phyloP scores from a whole-genome alignment of 2,888 invertebrate genomes.

The Arctia plantaginis region DNA sequence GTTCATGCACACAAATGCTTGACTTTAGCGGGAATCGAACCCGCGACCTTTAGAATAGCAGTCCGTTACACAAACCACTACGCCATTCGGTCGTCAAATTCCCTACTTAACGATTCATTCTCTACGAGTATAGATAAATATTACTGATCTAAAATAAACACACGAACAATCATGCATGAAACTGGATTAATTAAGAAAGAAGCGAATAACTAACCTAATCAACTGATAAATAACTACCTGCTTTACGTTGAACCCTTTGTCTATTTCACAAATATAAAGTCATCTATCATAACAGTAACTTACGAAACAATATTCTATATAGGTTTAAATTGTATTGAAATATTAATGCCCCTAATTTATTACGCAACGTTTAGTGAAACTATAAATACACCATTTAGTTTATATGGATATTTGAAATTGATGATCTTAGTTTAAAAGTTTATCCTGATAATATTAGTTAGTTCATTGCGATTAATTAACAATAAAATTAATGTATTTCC shows the following conservation, averaged over 20 bases:
- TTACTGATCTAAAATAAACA: slow-evolving; percentile 28
- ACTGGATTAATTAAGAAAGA: slow-evolving; percentile 34
- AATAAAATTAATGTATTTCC: slow-evolving; percentile 39
- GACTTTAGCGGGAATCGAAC: no score
- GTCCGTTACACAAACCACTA: no score
- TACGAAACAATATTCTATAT: neutral
- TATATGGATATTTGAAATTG: slow-evolving; percentile 30
- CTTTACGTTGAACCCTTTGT: slow-evolving; percentile 31
- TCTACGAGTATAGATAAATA: slow-evolving; percentile 21
- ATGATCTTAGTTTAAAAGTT: slow-evolving; percentile 36
- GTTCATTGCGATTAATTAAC: slow-evolving; percentile 45
- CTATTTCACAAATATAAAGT: slow-evolving; percentile 23
- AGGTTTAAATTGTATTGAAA: neutral
- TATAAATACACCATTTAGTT: slow-evolving; percentile 39
- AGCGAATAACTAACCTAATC: slow-evolving; percentile 41
- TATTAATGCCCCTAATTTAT: neutral
- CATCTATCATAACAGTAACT: slow-evolving; percentile 21
- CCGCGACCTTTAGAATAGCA: no score
- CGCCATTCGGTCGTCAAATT: no score
- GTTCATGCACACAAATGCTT: no score
- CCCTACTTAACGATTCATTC: slow-evolving; percentile 4
- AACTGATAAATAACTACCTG: slow-evolving; percentile 39
- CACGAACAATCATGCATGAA: slow-evolving; percentile 25
- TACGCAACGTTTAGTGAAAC: slow-evolving; percentile 20
- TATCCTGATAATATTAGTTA: slow-evolving; percentile 44